Evolutionary conservation across 2,888 invertebrate species (phyloP), one percentile per base, ranked within the genome.

Genomic region (Drosophila neutralis): DNA sequence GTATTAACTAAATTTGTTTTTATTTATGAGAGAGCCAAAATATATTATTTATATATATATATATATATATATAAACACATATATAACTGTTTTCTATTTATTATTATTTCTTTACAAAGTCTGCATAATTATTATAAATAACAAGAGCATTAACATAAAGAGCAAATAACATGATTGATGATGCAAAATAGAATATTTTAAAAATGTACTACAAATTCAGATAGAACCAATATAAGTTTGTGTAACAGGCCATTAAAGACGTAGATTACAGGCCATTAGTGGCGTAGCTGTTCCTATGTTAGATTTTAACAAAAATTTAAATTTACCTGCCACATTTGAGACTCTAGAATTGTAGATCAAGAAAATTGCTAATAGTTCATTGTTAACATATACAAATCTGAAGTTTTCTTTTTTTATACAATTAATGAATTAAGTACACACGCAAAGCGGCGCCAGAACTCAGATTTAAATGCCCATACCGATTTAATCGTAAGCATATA

Each of bases 11-110:
- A 13, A 27, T 31, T 53, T 60, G 45, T 29, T 21, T 35, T 59
- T 58, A 64, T 53, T 48, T 40, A 38, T 45, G 59, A 68, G 62
- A 52, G 67, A 63, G 48, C 18, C 11, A 15, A 67, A 56, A 66
- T 35, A 11, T 59, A 59, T 61, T 60, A 10, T n/a, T 48, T 18
- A 57, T 57, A 21, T 4, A 8, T 31, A 49, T 4, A 18, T 5
- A 51, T 18, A 29, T 29, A n/a, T 52, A 33, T 18, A 57, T 57
- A 21, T n/a, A n/a, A n/a, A n/a, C 5, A 51, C 18, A 29, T 29
- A n/a, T 52, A 33, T 33, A 11, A n/a, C n/a, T 52, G 13, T 21
- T 31, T 52, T 21, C 11, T 13, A 13, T 21, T 6, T 27, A 24
- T 49, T 18, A 27, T 18, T 18, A 18, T 18, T 27, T 45, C 13